Evolutionary conservation across 2,113 vertebrate genomes (phyloP).

Genomic region (Alligator sinensis): DNA sequence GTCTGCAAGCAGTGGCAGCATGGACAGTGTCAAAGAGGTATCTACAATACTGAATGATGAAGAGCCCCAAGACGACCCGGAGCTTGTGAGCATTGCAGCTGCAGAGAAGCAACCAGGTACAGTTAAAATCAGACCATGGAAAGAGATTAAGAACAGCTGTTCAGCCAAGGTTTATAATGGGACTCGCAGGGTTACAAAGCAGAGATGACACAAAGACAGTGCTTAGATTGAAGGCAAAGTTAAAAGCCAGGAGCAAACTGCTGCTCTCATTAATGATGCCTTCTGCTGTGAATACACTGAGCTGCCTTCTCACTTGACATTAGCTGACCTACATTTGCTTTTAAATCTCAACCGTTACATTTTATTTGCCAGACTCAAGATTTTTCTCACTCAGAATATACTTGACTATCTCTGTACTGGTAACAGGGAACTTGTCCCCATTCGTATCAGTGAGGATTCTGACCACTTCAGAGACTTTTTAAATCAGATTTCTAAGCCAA

Average conservation of each 20-base stretch:
- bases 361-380: background rate
- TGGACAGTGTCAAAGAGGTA: constrained; percentile 75
- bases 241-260: background rate
- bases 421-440: background rate
- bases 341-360: background rate
- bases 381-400: background rate
- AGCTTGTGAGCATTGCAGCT: constrained; percentile 68
- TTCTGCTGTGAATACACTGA: background rate
- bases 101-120: constrained; percentile 81
- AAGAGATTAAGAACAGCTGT: background rate
- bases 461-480: background rate
- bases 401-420: background rate
- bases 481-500: constrained; percentile 7
- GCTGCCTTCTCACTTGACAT: background rate
- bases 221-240: background rate
- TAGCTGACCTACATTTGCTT: background rate
- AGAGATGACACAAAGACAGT: background rate
- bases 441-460: background rate
- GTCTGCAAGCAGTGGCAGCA: constrained; percentile 80
- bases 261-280: background rate
- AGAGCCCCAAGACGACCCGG: constrained; percentile 74
- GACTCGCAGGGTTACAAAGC: background rate
- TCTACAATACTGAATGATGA: constrained; percentile 73
- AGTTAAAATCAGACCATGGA: background rate
- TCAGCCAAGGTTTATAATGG: background rate